Evolutionary conservation across 2,797 vertebrate genomes (phyloP).

Genomic region (Esox masquinongy): DNA sequence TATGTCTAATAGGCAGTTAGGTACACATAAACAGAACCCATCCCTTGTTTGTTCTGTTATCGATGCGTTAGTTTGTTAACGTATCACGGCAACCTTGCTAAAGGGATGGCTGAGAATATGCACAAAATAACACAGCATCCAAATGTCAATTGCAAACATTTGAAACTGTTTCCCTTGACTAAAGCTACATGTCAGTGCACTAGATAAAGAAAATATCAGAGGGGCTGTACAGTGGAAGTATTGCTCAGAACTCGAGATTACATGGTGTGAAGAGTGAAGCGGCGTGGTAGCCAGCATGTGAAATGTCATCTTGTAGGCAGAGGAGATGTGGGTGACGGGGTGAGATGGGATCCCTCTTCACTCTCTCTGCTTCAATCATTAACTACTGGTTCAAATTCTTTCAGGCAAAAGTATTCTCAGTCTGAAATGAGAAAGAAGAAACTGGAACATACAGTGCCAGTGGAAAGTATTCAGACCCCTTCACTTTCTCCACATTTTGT

Average conservation of each 20-base stretch:
- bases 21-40: not conserved
- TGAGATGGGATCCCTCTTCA: constrained; percentile 22
- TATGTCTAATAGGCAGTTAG: not conserved
- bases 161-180: not conserved
- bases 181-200: not conserved
- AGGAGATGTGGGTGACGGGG: constrained; percentile 14
- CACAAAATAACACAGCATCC: not conserved
- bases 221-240: constrained; percentile 30
- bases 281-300: constrained; percentile 10
- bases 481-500: not conserved
- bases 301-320: constrained; percentile 43
- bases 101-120: not conserved
- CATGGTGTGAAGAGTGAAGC: constrained; percentile 10
- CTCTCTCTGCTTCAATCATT: constrained; percentile 11
- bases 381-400: constrained; percentile 18
- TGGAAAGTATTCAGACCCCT: not conserved
- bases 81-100: not conserved
- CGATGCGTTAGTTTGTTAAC: not conserved
- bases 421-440: not conserved
- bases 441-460: not conserved
- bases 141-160: not conserved
- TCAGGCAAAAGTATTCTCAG: not conserved
- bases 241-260: constrained; percentile 21
- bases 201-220: constrained; percentile 29
- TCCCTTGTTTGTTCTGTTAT: not conserved